Base-by-base conservation (phyloP, 2,113 vertebrate species). In the Oreochromis niloticus region DNA sequence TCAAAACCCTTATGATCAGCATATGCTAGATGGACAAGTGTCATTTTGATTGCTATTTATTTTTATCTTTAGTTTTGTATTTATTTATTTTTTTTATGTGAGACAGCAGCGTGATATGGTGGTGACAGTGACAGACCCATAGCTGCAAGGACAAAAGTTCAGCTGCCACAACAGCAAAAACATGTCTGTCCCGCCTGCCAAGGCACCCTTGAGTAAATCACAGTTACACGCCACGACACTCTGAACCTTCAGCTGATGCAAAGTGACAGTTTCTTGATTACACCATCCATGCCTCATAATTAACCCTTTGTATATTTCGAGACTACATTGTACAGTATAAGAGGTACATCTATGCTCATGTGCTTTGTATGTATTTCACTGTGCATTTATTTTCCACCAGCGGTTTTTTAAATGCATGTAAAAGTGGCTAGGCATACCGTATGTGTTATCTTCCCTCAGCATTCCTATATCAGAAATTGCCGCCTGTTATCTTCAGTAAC, bases 121-220 rank as follows among this genome's bases (percentile, higher is more conserved):
- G 48, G 50, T 46, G 34, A 82, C 32, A 36, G 63, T 19, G 50
- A 24, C 39, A 88, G 86, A 93, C 87, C 85, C 82, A 32, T 66
- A 83, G 87, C 88, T 80, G 87, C 36, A 84, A 79, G 91, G 86
- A 22, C 83, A 83, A 41, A 57, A 83, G 91, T 91, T 93, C 84
- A 93, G 83, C 81, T 78, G 84, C 84, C 59, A 63, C 81, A 83
- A 71, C 85, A 87, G 87, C 83, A 89, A 87, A 89, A 84, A 88
- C 78, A 66, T 34, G 79, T 85, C 87, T 75, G 79, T 85, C 71
- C 8, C 7, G 63, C 11, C 80, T 71, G 66, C n/a, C 86, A 83
- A 83, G 84, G 41, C n/a, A 22, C 54, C 48, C 80, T 63, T 46
- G 32, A 85, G 73, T 78, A 87, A 89, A 87, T 71, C 75, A 34